Conservation (phyloP, 2,888 invertebrate species). For the Thymelicus acteon region DNA sequence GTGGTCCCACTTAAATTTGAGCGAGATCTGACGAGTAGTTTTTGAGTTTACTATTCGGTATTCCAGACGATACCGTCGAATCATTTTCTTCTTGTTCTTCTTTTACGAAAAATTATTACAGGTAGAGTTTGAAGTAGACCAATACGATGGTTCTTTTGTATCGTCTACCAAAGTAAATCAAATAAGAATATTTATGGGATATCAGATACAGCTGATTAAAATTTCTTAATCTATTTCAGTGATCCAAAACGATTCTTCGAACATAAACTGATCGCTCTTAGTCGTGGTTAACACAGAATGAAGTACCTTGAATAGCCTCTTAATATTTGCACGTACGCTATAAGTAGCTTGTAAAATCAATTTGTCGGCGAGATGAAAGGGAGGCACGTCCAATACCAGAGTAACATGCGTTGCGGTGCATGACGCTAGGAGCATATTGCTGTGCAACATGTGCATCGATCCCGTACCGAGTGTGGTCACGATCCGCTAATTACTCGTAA, state of each 20-base stretch:
- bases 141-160: too few relatives aligned
- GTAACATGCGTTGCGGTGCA: constrained; percentile 17
- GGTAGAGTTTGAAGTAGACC: too few relatives aligned
- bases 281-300: not conserved
- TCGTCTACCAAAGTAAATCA: too few relatives aligned
- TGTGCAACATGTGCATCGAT: constrained; percentile 58
- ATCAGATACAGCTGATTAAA: not conserved
- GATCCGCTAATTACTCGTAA: constrained; percentile 77
- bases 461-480: constrained; percentile 59
- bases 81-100: too few relatives aligned
- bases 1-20: too few relatives aligned
- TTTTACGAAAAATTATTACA: too few relatives aligned
- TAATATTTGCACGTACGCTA: constrained; percentile 41
- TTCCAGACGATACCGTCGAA: too few relatives aligned
- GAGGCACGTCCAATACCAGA: constrained; percentile 16
- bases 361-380: constrained; percentile 41
- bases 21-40: too few relatives aligned
- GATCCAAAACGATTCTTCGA: constrained; percentile 14
- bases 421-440: constrained; percentile 40
- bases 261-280: not conserved
- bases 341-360: constrained; percentile 39
- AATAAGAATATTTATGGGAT: too few relatives aligned
- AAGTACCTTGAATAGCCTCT: constrained; percentile 3
- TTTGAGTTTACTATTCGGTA: too few relatives aligned
- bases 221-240: not conserved